These are phyloP conservation scores for Sylvilagus floridanus DNA, from an alignment of 2,797 vertebrate species.

Conservation along the genomic window DNA sequence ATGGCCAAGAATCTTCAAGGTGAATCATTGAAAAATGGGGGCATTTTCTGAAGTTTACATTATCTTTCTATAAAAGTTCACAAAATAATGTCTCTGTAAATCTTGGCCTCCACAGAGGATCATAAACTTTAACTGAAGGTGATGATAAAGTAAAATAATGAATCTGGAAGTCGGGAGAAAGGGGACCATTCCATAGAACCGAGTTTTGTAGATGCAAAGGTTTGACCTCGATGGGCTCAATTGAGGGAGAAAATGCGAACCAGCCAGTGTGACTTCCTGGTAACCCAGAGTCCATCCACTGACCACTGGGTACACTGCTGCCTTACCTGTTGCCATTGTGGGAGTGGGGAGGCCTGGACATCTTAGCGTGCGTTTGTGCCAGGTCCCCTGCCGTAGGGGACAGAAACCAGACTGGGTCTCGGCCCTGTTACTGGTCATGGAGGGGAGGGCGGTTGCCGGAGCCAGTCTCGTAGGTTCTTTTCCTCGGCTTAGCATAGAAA, in stretches of 20 bases:
- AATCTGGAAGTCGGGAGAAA: conserved; percentile 12
- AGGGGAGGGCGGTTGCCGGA: too few relatives aligned
- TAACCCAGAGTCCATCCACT: neutral
- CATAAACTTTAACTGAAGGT: neutral
- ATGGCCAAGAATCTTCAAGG: neutral
- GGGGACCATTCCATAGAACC: neutral
- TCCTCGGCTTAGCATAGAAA: too few relatives aligned
- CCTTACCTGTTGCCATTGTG: neutral
- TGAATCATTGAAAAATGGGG: neutral
- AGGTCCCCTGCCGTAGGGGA: neutral
- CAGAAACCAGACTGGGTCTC: neutral
- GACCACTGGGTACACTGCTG: too few relatives aligned
- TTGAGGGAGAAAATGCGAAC: conserved; percentile 18
- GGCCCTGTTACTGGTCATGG: too few relatives aligned
- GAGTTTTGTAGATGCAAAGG: neutral
- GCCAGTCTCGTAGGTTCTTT: too few relatives aligned
- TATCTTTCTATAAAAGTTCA: neutral
- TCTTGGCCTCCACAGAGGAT: neutral
- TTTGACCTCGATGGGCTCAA: conserved; percentile 13
- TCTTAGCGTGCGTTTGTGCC: neutral
- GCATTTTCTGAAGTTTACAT: conserved; percentile 16
- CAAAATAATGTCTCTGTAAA: neutral
- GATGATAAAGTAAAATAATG: neutral
- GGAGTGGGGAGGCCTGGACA: too few relatives aligned
- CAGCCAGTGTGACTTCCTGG: neutral